Evolutionary conservation across 2,113 vertebrate species (phyloP), one percentile per base, ranked within the genome.

Genomic region (Piprites chloris): DNA sequence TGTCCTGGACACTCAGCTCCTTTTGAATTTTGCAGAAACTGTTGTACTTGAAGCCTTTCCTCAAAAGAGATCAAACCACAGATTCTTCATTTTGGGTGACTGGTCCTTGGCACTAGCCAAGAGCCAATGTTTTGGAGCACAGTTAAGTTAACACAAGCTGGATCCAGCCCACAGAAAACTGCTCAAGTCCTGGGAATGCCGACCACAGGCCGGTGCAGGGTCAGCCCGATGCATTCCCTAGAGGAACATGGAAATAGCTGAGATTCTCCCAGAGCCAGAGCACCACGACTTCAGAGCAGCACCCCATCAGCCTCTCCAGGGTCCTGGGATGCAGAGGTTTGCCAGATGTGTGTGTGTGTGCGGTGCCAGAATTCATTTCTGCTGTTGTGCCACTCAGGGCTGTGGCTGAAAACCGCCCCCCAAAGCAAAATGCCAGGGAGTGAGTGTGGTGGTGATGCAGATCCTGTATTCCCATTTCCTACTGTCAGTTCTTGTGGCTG

Each of bases 391-490:
- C 58, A 12, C 7, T 35, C 44, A 30, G 41, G 62, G 46, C 46
- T 88, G 41, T 32, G 72, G 59, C 65, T 74, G 50, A 66, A 49
- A 66, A 90, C 53, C 11, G 67, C 28, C 53, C 67, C 23, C 4
- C 1, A 4, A 74, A 33, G 6, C 89, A 32, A 41, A 66, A 8
- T 21, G 33, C 35, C 21, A 46, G 35, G 53, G 47, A 76, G n/a
- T 0, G 47, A 76, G n/a, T 0, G 0, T 12, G 35, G 35, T 24
- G 52, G 18, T 13, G 44, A 53, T 17, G 23, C 27, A 81, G 46
- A 71, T 14, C 37, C 7, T 18, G 12, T 5, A 13, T 6, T 80
- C 39, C 50, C 11, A 1, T 30, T 74, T 55, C 26, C 55, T 33
- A 23, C 46, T 61, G 28, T 15, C 74, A 55, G 2, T 14, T 33